Percentiles rank a stretch among this genome's conserved stretches.
Conservation (phyloP, 2,113 vertebrate genomes). For the Cathartes aura region DNA sequence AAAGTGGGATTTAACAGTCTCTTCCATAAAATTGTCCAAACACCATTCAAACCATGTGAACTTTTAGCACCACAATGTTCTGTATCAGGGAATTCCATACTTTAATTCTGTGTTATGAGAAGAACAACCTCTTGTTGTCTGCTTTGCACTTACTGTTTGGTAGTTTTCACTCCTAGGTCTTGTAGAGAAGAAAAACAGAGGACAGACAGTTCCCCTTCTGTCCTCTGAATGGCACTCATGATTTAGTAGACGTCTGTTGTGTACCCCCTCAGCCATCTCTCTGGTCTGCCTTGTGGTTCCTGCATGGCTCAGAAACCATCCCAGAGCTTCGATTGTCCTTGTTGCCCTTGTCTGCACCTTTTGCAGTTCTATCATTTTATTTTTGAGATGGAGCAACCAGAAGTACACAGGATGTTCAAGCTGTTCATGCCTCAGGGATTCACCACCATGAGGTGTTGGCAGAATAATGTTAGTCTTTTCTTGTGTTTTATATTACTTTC, state of each 20-base stretch:
- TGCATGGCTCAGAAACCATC: neutral
- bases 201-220: neutral
- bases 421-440: conserved; percentile 15
- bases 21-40: neutral
- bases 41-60: neutral
- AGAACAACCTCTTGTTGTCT: neutral
- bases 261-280: neutral
- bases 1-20: neutral
- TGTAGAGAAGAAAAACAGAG: neutral
- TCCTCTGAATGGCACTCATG: neutral
- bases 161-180: neutral
- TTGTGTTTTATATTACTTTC: conserved; percentile 17
- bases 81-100: neutral
- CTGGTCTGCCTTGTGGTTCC: neutral
- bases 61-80: neutral
- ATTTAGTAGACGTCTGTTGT: neutral
- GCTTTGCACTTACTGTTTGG: neutral
- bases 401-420: neutral
- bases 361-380: neutral
- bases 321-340: neutral
- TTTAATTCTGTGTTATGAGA: neutral
- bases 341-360: neutral
- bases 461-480: neutral
- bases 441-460: neutral
- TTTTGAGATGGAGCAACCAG: neutral